Evolutionary conservation across 2,797 vertebrate genomes (phyloP), one percentile per base, ranked within the genome.

Genomic region (Enteromius thamalakanensis): DNA sequence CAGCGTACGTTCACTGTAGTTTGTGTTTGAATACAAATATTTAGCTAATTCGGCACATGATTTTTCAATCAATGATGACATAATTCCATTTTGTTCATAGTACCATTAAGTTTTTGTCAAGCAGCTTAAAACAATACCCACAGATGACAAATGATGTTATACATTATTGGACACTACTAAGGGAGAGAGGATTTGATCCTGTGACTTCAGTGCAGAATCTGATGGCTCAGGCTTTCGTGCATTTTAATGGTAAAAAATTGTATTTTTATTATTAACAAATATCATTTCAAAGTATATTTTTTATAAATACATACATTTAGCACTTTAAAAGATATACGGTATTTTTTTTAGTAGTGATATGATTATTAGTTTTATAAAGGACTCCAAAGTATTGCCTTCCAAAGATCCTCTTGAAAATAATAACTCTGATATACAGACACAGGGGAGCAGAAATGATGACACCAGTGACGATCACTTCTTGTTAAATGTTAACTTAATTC

Each of bases 121-220:
- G 81, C 81, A 85, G 71, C 64, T 77, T 79, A 42, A 90, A 74
- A 70, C 76, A 10, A 4, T 87, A 87, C 64, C 87, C 87, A 79
- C 89, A 91, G 87, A 86, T 87, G 42, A 89, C 76, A 69, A 82
- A 82, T 51, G 88, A 92, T 67, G 69, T 92, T 17, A 8, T 87
- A 32, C 83, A 86, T 72, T 90, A 87, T 55, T 92, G 90, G 91
- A 74, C 82, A 3, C 37, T 85, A 0, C 81, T 93, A 14, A 69
- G n/a, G 0, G 62, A 85, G 23, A 86, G 60, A 0, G 90, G 88
- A 6, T 87, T 58, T 5, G 89, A 89, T 1, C 80, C 78, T 19
- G 23, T 51, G 64, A 53, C 55, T 51, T 81, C 81, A 29, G 74
- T 76, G 23, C 74, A 78, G 49, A 69, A 32, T 23, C 40, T 69